Evolutionary conservation across 1,140 invertebrate genomes (phyloP).

Genomic region (Drosophila subobscura): DNA sequence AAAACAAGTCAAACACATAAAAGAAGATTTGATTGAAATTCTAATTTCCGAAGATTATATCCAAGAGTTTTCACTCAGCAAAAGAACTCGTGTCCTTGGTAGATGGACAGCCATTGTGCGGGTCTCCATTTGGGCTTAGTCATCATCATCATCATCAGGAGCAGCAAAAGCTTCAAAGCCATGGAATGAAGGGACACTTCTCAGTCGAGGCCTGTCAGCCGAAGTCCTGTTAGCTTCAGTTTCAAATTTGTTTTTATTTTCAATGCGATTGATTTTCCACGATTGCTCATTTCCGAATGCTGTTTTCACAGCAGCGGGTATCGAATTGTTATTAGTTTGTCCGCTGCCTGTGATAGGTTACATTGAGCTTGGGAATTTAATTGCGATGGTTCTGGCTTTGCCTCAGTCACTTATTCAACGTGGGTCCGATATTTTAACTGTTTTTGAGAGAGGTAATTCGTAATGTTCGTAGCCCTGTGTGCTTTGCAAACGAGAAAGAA

Average conservation of each 20-base stretch:
- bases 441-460: constrained; percentile 6
- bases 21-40: constrained; percentile 80
- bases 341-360: constrained; percentile 62
- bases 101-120: constrained; percentile 39
- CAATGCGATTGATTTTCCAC: constrained; percentile 61
- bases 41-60: constrained; percentile 60
- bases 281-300: constrained; percentile 38
- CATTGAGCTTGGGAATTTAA: constrained; percentile 47
- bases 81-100: background rate
- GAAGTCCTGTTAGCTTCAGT: constrained; percentile 39
- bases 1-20: constrained; percentile 78
- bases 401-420: constrained; percentile 22
- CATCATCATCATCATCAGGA: constrained; percentile 46
- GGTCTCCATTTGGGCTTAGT: constrained; percentile 36
- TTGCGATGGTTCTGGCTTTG: too few species aligned
- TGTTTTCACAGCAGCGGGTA: constrained; percentile 40
- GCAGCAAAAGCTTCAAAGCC: constrained; percentile 23
- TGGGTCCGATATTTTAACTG: constrained; percentile 17
- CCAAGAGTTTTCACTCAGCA: constrained; percentile 32
- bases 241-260: constrained; percentile 59
- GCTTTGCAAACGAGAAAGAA: too few species aligned
- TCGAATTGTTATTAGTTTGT: constrained; percentile 66
- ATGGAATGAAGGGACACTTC: constrained; percentile 34
- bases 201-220: constrained; percentile 47
- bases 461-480: too few species aligned